A percentile compares a stretch with the other conserved stretches of the same genome.
Evolutionary conservation across 2,113 vertebrate species (phyloP).

Genomic region (Neofelis nebulosa): DNA sequence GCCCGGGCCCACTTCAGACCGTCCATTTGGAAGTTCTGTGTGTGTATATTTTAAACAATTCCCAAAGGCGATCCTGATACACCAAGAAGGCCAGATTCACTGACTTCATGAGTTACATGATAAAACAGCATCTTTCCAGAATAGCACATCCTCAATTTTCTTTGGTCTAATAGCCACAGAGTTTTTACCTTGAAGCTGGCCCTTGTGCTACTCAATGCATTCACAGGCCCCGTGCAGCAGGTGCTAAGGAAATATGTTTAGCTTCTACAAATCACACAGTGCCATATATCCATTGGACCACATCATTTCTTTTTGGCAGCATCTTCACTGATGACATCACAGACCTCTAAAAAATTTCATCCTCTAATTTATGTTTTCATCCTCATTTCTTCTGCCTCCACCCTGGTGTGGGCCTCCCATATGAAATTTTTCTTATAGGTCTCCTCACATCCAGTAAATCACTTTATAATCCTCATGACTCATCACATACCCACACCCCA

Average conservation of each 20-base stretch:
- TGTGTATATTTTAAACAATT: not conserved
- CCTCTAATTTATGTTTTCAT: not conserved
- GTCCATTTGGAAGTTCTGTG: not conserved
- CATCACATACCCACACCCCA: not conserved
- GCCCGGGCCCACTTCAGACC: not conserved
- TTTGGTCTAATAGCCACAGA: not conserved
- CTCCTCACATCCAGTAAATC: too few species aligned
- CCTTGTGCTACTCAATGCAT: too few species aligned
- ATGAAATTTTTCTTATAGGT: not conserved
- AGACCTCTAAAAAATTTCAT: not conserved
- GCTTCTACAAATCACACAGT: not conserved
- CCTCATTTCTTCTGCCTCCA: not conserved
- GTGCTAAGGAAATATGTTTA: not conserved
- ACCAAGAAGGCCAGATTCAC: not conserved
- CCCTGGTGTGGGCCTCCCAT: not conserved
- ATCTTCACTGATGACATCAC: not conserved
- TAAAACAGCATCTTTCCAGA: not conserved
- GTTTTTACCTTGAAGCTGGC: not conserved
- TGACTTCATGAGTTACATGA: not conserved
- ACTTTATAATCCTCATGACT: not conserved
- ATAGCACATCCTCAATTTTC: fast-evolving
- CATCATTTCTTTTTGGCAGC: not conserved
- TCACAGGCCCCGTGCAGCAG: not conserved
- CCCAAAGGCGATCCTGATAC: slow-evolving; percentile 66
- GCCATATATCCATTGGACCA: not conserved